Evolutionary conservation across 1,140 invertebrate species (phyloP), one percentile per base, ranked within the genome.

Genomic region (Nilaparvata lugens): DNA sequence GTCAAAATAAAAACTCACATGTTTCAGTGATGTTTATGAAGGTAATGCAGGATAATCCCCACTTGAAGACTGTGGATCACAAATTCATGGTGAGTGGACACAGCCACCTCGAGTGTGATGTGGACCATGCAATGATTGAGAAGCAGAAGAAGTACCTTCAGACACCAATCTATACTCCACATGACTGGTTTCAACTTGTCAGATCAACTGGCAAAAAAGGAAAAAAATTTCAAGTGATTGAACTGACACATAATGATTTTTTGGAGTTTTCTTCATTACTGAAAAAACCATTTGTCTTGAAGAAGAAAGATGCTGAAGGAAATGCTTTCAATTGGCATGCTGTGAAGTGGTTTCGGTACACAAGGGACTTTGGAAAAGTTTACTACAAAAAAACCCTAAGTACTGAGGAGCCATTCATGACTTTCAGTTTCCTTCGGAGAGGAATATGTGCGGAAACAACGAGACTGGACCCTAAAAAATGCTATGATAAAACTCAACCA

Each of bases 1-100:
- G 71, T 3, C 72, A 73, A 62, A 74, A 72, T 62, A 72, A 72
- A 63, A 72, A 72, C 58, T 61, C 59, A 52, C 61, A 65, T 57
- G 51, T 71, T 18, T 28, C 58, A 42, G 58, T 61, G 19, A 69
- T 69, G 67, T 69, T 67, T 52, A 57, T 66, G 14, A 52, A 42
- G 19, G 21, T 52, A 14, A 57, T 68, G 14, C 45, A 16, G 6
- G 35, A 54, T 19, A 16, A 16, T 45, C 42, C 42, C 5, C 42
- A 45, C 19, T 45, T 45, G 14, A 45, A 40, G 9, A n/a, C 19
- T 19, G 19, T 19, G 19, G n/a, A 45, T 19, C 42, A 45, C 42
- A 45, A 16, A 45, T 45, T 45, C 19, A 16, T 45, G 19, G 42
- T 45, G n/a, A n/a, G 19, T 45, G 42, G 42, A 16, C 42, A 45